A percentile compares a stretch with the other conserved stretches of the same genome.
phyloP scores from a whole-genome alignment of 2,113 vertebrate genomes.

The Pterocles burchelli region DNA sequence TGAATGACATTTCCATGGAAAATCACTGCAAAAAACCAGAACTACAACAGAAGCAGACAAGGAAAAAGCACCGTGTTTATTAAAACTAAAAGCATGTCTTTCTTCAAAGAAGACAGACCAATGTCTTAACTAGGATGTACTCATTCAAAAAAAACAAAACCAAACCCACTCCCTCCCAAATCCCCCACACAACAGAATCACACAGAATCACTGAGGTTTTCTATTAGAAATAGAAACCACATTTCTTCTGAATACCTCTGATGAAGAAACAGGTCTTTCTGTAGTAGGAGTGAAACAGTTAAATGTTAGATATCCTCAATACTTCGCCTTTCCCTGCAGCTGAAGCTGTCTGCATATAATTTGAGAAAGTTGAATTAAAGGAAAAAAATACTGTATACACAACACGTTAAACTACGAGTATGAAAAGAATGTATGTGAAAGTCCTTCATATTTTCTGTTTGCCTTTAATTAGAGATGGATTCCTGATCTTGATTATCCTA shows the following conservation, averaged over 20 bases:
- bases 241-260: not conserved
- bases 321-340: slow-evolving; percentile 40
- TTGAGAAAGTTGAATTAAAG: slow-evolving; percentile 44
- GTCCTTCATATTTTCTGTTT: slow-evolving; percentile 71
- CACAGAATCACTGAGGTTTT: not conserved
- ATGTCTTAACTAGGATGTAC: not conserved
- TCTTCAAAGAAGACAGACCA: not conserved
- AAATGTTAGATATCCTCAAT: slow-evolving; percentile 28
- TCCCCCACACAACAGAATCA: not conserved
- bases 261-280: not conserved
- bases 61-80: not conserved
- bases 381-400: slow-evolving; percentile 47
- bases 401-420: slow-evolving; percentile 59
- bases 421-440: slow-evolving; percentile 73
- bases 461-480: slow-evolving; percentile 80
- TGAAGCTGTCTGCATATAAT: slow-evolving; percentile 54
- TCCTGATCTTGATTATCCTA: slow-evolving; percentile 74
- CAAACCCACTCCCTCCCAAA: too few species aligned
- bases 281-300: slow-evolving; percentile 20
- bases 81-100: not conserved
- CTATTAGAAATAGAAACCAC: not conserved
- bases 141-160: not conserved
- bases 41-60: slow-evolving; percentile 9
- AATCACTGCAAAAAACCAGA: slow-evolving; percentile 23
- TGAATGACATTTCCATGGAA: slow-evolving; percentile 36